Evolutionary conservation across 2,113 vertebrate genomes (phyloP), one percentile per base, ranked within the genome.

Genomic region (Synodontis membranacea): DNA sequence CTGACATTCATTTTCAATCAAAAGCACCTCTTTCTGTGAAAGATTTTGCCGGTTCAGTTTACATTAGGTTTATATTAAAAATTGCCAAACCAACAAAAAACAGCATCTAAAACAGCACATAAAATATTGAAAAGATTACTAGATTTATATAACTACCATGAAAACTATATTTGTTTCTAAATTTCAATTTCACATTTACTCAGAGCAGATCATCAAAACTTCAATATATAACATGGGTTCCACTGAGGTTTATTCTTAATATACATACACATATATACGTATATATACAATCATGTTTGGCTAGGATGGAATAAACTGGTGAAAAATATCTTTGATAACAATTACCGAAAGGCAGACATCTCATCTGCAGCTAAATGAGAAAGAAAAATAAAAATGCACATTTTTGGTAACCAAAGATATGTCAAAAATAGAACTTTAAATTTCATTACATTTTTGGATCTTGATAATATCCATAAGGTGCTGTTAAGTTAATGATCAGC

Each of bases 211-310:
- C 15, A 44, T 64, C 17, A 46, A 62, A 66, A 82, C 31, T 34
- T 54, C 52, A 48, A 25, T 23, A 62, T 21, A 72, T 28, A 60
- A 54, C 37, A 64, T 25, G 37, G 44, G 44, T 74, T 79, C 54
- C 78, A 80, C 34, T 72, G 80, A 85, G 82, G 5, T 87, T 89
- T 66, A 88, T 89, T 83, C 39, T 39, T 28, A 79, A 82, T 89
- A 88, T 84, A 72, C 79, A 90, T 86, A 87, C n/a, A 82, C n/a
- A 14, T 44, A 84, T 39, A 83, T 86, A 52, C 4, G n/a, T n/a
- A 56, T 19, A 81, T 83, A 86, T 79, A 72, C 66, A 89, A 84
- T 66, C 34, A 80, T 74, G 56, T 85, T 85, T 74, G 74, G 76
- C 85, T 82, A 85, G 6, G 74, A 85, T 88, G 84, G 62, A 86